phyloP scores from a whole-genome alignment of 2,888 invertebrate species.

The Sphaeridia pumilis region DNA sequence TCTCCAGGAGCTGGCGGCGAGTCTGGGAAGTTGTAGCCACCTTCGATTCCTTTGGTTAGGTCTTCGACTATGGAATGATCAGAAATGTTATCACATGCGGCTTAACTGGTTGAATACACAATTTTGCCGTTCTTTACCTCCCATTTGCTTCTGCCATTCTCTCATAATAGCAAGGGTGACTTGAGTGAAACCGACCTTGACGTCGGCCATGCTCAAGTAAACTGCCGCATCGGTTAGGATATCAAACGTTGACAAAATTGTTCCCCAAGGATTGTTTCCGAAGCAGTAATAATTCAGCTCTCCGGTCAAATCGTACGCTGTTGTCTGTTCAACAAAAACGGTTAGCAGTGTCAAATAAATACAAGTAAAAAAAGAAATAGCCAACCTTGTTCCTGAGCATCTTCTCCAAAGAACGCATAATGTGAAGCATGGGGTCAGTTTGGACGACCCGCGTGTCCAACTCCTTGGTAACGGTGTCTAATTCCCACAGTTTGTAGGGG shows the following conservation, averaged over 20 bases:
- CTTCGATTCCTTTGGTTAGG: neutral
- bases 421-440: conserved; percentile 6
- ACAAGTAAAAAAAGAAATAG: too few species aligned
- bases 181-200: conserved; percentile 11
- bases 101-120: too few species aligned
- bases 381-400: conserved; percentile 16
- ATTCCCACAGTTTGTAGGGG: too few species aligned
- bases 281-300: conserved; percentile 22
- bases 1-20: neutral
- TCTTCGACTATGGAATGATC: too few species aligned
- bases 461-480: conserved; percentile 10
- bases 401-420: conserved; percentile 15
- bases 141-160: conserved; percentile 6
- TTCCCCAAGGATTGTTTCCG: conserved; percentile 18
- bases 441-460: conserved; percentile 3
- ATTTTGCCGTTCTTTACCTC: too few species aligned
- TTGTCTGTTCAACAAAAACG: too few species aligned
- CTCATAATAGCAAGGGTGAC: neutral
- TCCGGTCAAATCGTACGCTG: too few species aligned
- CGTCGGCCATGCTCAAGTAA: conserved; percentile 15
- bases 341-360: too few species aligned
- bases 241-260: conserved; percentile 17
- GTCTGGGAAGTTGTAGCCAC: too few species aligned
- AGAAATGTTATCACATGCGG: too few species aligned
- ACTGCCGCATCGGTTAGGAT: conserved; percentile 17